Percentiles rank a stretch among this genome's conserved stretches.
phyloP scores from a whole-genome alignment of 1,140 invertebrate species.

The Zaprionus capensis region DNA sequence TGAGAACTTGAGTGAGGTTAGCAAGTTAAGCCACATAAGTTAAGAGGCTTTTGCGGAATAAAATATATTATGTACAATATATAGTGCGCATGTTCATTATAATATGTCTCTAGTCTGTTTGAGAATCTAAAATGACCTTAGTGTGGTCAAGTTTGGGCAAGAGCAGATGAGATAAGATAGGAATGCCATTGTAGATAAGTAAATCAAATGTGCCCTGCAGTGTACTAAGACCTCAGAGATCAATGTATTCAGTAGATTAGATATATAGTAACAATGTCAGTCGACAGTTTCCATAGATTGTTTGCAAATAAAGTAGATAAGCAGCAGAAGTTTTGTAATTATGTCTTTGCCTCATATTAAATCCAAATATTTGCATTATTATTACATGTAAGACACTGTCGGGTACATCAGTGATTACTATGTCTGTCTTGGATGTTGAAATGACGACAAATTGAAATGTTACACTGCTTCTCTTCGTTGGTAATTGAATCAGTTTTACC shows the following conservation, averaged over 20 bases:
- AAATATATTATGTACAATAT: background rate
- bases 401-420: no score
- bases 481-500: background rate
- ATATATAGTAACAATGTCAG: background rate
- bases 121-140: background rate
- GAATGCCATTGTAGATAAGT: background rate
- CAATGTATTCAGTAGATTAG: background rate
- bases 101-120: background rate
- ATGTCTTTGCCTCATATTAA: no score
- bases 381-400: no score
- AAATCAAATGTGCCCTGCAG: background rate
- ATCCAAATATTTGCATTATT: no score
- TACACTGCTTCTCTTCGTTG: no score
- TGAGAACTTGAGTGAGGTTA: constrained; percentile 2
- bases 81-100: background rate
- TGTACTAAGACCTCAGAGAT: constrained; percentile 1
- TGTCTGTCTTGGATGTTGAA: no score
- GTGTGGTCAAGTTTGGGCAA: background rate
- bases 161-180: constrained; percentile 3
- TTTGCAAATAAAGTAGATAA: background rate
- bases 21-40: constrained; percentile 2
- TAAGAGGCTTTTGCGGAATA: background rate
- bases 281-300: background rate
- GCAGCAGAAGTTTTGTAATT: no score
- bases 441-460: no score